Evolutionary conservation across 2,113 vertebrate genomes (phyloP).

Genomic region (Uria lomvia): DNA sequence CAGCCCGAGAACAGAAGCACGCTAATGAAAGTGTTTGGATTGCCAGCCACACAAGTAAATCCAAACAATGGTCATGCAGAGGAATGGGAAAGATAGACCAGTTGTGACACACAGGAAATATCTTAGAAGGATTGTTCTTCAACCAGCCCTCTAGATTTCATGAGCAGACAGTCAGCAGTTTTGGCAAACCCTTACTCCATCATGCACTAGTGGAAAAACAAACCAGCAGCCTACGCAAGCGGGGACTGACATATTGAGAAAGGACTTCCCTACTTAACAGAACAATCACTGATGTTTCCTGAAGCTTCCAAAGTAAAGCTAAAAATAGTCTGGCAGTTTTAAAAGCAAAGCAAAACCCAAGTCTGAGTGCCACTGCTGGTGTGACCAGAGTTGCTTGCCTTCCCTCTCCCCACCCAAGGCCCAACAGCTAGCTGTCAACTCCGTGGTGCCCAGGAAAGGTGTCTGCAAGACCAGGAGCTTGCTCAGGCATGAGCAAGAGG

Average conservation of each 20-base stretch:
- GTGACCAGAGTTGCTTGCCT: background rate
- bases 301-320: background rate
- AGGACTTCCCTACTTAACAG: conserved; percentile 28
- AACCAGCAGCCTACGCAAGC: conserved; percentile 47
- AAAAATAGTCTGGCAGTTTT: background rate
- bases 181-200: background rate
- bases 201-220: conserved; percentile 48
- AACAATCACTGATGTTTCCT: conserved; percentile 39
- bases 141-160: background rate
- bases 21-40: background rate
- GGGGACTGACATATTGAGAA: background rate
- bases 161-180: background rate
- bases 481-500: background rate
- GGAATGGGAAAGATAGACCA: background rate
- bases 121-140: background rate
- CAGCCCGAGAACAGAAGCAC: background rate
- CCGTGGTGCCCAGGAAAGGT: background rate
- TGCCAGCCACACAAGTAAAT: background rate
- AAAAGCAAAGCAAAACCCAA: background rate
- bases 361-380: background rate
- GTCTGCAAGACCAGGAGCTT: background rate
- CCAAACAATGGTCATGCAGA: background rate
- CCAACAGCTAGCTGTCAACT: background rate
- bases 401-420: background rate
- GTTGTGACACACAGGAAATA: background rate